A percentile compares a stretch with the other conserved stretches of the same genome.
Evolutionary conservation across 1,140 invertebrate genomes (phyloP).

Genomic region (Lordiphosa stackelbergi): DNA sequence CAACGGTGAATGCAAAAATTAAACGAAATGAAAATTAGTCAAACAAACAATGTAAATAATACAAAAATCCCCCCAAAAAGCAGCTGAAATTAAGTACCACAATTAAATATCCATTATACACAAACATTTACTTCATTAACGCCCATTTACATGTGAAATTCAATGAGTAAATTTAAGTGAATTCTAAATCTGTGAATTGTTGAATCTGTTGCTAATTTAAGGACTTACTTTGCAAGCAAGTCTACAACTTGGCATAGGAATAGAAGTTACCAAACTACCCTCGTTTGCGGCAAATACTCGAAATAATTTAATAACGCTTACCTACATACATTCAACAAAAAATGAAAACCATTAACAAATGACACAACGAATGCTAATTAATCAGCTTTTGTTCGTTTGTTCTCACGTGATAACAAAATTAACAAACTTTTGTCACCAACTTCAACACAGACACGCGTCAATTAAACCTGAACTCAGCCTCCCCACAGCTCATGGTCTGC

Average conservation of each 20-base stretch:
- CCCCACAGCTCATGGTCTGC: too few relatives aligned
- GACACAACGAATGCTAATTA: slow-evolving; percentile 63
- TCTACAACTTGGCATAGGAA: too few relatives aligned
- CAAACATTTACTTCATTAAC: not conserved
- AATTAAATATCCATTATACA: slow-evolving; percentile 13
- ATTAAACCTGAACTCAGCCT: slow-evolving; percentile 30
- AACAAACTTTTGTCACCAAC: slow-evolving; percentile 52
- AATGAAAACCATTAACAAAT: slow-evolving; percentile 36
- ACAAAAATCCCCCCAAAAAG: not conserved
- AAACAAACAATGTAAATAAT: slow-evolving; percentile 6
- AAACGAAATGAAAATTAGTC: not conserved
- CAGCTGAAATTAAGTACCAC: slow-evolving; percentile 2
- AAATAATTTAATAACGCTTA: slow-evolving; percentile 7
- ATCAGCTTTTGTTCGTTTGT: slow-evolving; percentile 52
- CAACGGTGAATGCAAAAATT: slow-evolving; percentile 29
- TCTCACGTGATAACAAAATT: slow-evolving; percentile 51
- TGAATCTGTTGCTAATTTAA: too few relatives aligned
- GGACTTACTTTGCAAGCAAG: too few relatives aligned
- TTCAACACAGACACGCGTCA: slow-evolving; percentile 56
- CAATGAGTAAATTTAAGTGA: too few relatives aligned
- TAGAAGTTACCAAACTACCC: too few relatives aligned
- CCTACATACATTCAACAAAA: slow-evolving; percentile 13
- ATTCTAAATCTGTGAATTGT: too few relatives aligned
- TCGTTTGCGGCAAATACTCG: too few relatives aligned
- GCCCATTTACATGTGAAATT: too few relatives aligned